Evolutionary conservation across 2,113 vertebrate species (phyloP), one percentile per base, ranked within the genome.

Genomic region (Sarotherodon lohbergeri): DNA sequence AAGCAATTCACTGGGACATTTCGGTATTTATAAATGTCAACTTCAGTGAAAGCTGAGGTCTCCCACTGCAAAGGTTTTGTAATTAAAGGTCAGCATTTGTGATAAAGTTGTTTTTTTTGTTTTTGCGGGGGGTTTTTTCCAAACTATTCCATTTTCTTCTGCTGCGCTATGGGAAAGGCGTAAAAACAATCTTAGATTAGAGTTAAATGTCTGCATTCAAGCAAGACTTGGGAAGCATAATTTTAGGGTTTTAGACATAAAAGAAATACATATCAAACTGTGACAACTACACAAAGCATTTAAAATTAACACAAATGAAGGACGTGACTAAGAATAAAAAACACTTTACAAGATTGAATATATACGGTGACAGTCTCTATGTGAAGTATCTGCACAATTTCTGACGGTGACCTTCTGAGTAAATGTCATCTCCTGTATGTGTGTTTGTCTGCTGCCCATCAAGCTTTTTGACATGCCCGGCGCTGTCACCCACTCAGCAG

Each of bases 11-110:
- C 46, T 19, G 89, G 92, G 93, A 95, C 95, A 94, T 92, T 94
- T 90, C 83, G 86, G 91, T 95, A 95, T 96, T 96, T 95, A 94
- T 94, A 96, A 96, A 97, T 96, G 95, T 96, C 95, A 96, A 85
- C 90, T 90, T 93, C 92, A 91, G 94, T 95, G 94, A 93, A 96
- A 95, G 91, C 86, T 66, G 80, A 90, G 93, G 92, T 94, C 95
- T 90, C 83, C 82, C 9, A 78, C 89, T 82, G 78, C 87, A 92
- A 93, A 93, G 82, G 93, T 94, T 96, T 95, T 94, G 94, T 96
- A 97, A 96, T 96, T 95, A 96, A 97, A 97, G 96, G 96, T 97
- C 96, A 96, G 89, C 87, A 88, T 92, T 92, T 84, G 80, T 89
- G 93, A 93, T 92, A 95, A 95, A 94, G 89, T 86, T 88, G 88